Evolutionary conservation across 2,797 vertebrate species (phyloP).

Genomic region (Arnoldichthys spilopterus): DNA sequence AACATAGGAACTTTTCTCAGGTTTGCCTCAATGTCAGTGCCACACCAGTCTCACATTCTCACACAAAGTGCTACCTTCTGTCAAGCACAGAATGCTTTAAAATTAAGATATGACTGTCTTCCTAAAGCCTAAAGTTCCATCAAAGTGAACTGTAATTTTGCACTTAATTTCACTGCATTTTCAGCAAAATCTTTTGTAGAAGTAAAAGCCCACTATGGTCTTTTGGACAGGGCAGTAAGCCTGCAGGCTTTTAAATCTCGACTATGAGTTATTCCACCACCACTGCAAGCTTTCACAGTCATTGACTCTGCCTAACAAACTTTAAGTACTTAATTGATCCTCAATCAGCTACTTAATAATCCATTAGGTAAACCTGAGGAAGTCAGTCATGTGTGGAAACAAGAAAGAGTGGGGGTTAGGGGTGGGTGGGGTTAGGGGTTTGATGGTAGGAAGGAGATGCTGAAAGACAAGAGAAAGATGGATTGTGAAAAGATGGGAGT

Average conservation of each 20-base stretch:
- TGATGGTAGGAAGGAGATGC: slow-evolving; percentile 63
- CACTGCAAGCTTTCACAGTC: slow-evolving; percentile 44
- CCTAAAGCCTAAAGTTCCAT: too few relatives aligned
- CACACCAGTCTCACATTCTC: too few relatives aligned
- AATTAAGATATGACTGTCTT: too few relatives aligned
- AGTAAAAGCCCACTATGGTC: slow-evolving; percentile 2
- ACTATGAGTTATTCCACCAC: slow-evolving; percentile 17
- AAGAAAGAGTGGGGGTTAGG: slow-evolving; percentile 1
- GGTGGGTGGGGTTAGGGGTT: slow-evolving; percentile 51
- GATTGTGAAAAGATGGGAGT: slow-evolving; percentile 11
- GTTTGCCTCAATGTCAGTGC: too few relatives aligned
- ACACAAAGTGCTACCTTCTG: too few relatives aligned
- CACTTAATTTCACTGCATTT: not conserved
- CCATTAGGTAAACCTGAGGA: slow-evolving; percentile 79
- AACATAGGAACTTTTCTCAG: not conserved
- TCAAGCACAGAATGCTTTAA: too few relatives aligned
- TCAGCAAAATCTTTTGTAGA: not conserved
- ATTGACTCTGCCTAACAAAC: slow-evolving; percentile 76
- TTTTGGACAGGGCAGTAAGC: not conserved
- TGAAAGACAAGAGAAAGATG: slow-evolving; percentile 32
- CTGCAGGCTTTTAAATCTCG: slow-evolving; percentile 8
- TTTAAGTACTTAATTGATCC: slow-evolving; percentile 83
- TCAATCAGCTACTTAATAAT: slow-evolving; percentile 81
- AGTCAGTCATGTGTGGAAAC: slow-evolving; percentile 69
- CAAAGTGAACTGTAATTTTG: not conserved